Evolutionary conservation across 2,888 invertebrate genomes (phyloP).

Genomic region (Mimumesa dahlbomi): DNA sequence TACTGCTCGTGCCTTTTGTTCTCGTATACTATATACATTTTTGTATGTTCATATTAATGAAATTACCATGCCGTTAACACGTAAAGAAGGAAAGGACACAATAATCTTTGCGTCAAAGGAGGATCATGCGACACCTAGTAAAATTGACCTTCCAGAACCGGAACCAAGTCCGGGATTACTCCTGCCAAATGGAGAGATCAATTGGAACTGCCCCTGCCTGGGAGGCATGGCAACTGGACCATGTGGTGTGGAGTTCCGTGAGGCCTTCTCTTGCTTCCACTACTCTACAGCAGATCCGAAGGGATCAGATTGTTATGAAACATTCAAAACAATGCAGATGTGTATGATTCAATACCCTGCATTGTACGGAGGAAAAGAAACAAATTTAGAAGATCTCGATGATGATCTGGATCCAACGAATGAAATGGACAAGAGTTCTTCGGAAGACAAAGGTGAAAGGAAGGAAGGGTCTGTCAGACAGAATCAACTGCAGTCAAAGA

Average conservation of each 20-base stretch:
- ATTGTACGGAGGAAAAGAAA: slow-evolving; percentile 87
- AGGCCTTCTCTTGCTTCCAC: slow-evolving; percentile 97
- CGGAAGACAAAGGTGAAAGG: slow-evolving; percentile 3
- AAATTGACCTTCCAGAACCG: slow-evolving; percentile 86
- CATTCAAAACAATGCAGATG: slow-evolving; percentile 93
- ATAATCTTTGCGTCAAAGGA: slow-evolving; percentile 91
- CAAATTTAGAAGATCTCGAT: slow-evolving; percentile 84
- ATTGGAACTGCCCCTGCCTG: slow-evolving; percentile 98
- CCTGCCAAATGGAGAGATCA: slow-evolving; percentile 92
- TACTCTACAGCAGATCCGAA: slow-evolving; percentile 94
- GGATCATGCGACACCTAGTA: slow-evolving; percentile 88
- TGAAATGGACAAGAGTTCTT: slow-evolving; percentile 6
- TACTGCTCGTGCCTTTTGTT: background rate
- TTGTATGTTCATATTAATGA: slow-evolving; percentile 18
- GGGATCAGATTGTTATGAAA: slow-evolving; percentile 95
- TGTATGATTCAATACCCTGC: slow-evolving; percentile 94
- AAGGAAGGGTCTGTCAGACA: slow-evolving; percentile 1
- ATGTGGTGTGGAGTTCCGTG: slow-evolving; percentile 95
- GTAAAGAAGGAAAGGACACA: slow-evolving; percentile 87
- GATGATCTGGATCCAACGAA: slow-evolving; percentile 57
- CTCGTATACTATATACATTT: too few species aligned
- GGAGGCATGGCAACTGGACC: slow-evolving; percentile 99
- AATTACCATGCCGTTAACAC: slow-evolving; percentile 70
- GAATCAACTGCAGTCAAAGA: slow-evolving; percentile 7
- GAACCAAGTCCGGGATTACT: slow-evolving; percentile 91